phyloP scores from a whole-genome alignment of 2,888 invertebrate genomes.

The Epinotia ramella region DNA sequence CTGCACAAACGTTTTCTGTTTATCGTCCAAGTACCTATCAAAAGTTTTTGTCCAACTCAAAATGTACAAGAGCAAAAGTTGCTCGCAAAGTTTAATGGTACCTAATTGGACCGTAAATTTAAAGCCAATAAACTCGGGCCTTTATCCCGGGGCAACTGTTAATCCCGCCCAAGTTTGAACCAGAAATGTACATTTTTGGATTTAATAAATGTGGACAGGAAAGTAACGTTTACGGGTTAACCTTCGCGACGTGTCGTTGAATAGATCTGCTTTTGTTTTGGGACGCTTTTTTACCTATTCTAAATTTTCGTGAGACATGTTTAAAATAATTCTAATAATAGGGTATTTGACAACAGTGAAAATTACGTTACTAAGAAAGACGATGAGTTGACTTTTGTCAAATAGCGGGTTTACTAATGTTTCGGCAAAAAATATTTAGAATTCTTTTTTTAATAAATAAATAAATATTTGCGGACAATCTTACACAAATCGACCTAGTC shows the following conservation, averaged over 20 bases:
- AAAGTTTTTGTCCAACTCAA: not conserved
- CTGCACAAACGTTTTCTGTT: not conserved
- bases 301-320: too few relatives aligned
- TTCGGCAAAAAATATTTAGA: too few relatives aligned
- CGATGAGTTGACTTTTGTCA: too few relatives aligned
- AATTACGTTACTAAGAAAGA: too few relatives aligned
- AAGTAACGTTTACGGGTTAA: not conserved
- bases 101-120: slow-evolving; percentile 34
- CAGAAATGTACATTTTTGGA: slow-evolving; percentile 5
- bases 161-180: slow-evolving; percentile 8
- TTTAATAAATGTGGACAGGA: not conserved
- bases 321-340: too few relatives aligned
- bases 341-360: too few relatives aligned
- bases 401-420: too few relatives aligned
- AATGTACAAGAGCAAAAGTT: slow-evolving; percentile 14
- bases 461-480: too few relatives aligned
- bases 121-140: slow-evolving; percentile 16
- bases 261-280: too few relatives aligned
- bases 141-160: slow-evolving; percentile 21
- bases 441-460: too few relatives aligned
- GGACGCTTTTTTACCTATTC: too few relatives aligned
- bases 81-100: slow-evolving; percentile 22
- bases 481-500: too few relatives aligned
- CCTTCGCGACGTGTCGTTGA: not conserved
- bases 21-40: not conserved